These are phyloP conservation scores for Aldabrachelys gigantea DNA, from an alignment of 2,113 vertebrate species.

Conservation along the genomic window DNA sequence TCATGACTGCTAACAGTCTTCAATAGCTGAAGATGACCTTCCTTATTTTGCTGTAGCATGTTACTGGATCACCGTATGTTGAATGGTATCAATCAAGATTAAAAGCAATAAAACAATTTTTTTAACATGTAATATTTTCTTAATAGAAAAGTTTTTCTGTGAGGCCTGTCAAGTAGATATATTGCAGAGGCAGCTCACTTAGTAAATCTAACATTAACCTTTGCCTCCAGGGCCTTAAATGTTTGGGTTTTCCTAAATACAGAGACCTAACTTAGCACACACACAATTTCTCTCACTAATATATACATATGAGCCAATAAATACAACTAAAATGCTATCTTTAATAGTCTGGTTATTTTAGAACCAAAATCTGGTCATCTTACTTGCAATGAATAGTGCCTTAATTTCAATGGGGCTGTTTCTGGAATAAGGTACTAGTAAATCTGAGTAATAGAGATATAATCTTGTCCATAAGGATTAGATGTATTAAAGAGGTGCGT, in stretches of 20 bases:
- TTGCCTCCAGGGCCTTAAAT: background rate
- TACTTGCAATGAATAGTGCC: background rate
- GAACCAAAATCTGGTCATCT: background rate
- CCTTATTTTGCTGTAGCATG: slow-evolving; percentile 62
- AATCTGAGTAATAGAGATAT: background rate
- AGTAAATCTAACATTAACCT: background rate
- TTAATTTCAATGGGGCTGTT: slow-evolving; percentile 20
- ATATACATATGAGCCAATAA: background rate
- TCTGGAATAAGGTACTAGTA: slow-evolving; percentile 32
- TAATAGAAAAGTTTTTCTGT: background rate
- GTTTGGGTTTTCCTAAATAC: background rate
- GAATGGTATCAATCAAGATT: slow-evolving; percentile 52
- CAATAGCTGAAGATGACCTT: slow-evolving; percentile 79
- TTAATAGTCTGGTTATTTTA: slow-evolving; percentile 26
- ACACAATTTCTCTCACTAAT: background rate
- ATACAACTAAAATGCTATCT: background rate
- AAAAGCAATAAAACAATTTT: background rate
- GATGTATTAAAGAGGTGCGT: background rate
- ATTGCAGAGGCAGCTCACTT: background rate
- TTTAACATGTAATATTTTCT: background rate
- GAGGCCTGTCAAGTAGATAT: background rate
- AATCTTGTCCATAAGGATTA: slow-evolving; percentile 15
- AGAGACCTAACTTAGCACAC: background rate
- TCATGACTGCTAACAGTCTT: slow-evolving; percentile 73
- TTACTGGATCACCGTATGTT: slow-evolving; percentile 59